These are phyloP conservation scores for Folsomia manolachei DNA, from an alignment of 2,888 invertebrate species.

Conservation along the genomic window DNA sequence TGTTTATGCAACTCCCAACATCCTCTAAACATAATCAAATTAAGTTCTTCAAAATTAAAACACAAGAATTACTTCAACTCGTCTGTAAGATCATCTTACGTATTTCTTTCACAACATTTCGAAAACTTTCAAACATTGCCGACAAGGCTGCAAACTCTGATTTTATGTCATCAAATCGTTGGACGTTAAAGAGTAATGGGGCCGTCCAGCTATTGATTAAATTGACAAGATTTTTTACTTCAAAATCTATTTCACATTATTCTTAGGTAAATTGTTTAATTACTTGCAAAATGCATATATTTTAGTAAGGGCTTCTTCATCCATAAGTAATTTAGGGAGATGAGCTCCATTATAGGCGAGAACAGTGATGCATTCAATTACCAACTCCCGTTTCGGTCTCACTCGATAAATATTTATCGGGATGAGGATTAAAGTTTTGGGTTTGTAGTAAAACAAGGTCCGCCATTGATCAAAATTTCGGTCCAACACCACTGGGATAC, in stretches of 20 bases:
- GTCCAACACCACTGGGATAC: not conserved
- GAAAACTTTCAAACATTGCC: not conserved
- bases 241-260: not conserved
- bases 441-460: not conserved
- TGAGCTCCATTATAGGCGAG: not conserved
- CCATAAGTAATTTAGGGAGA: not conserved
- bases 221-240: not conserved
- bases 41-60: not conserved
- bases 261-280: not conserved
- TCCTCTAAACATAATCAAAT: not conserved
- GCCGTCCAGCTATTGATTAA: not conserved
- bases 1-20: not conserved
- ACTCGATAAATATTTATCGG: not conserved
- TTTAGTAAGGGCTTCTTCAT: not conserved
- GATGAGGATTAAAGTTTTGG: not conserved
- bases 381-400: not conserved
- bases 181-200: not conserved
- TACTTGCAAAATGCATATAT: not conserved
- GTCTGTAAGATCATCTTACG: not conserved
- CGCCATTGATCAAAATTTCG: not conserved
- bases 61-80: too few species aligned
- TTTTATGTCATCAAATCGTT: not conserved
- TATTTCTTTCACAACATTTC: not conserved
- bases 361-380: not conserved
- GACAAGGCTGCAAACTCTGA: not conserved